These are phyloP conservation scores for Lasiurus cinereus DNA, from an alignment of 2,113 vertebrate genomes.

Conservation along the genomic window DNA sequence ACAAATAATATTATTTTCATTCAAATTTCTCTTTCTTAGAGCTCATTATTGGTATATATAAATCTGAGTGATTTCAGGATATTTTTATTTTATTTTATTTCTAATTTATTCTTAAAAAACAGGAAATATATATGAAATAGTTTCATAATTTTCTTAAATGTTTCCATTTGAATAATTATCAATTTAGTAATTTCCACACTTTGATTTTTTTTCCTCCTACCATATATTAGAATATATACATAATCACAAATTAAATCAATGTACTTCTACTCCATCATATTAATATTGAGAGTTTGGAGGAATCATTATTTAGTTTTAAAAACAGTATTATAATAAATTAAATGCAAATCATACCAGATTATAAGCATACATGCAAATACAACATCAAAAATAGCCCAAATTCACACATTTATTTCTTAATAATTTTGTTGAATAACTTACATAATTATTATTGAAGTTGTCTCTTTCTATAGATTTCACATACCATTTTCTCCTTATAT, in stretches of 20 bases:
- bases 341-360: neutral
- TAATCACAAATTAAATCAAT: neutral
- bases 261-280: neutral
- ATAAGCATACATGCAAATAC: neutral
- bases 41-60: too few relatives aligned
- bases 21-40: too few relatives aligned
- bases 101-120: neutral
- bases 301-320: neutral
- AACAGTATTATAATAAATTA: constrained; percentile 7
- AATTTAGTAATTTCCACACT: neutral
- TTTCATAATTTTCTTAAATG: neutral
- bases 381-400: neutral
- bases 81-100: neutral
- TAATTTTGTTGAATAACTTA: neutral
- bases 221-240: neutral
- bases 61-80: too few relatives aligned
- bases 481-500: neutral
- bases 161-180: neutral
- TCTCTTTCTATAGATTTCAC: neutral
- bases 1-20: too few relatives aligned
- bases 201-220: neutral
- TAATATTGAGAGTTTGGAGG: neutral
- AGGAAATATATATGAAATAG: neutral
- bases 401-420: neutral
- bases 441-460: neutral